Evolutionary conservation across 2,113 vertebrate genomes (phyloP).

Genomic region (Ifrita kowaldi): DNA sequence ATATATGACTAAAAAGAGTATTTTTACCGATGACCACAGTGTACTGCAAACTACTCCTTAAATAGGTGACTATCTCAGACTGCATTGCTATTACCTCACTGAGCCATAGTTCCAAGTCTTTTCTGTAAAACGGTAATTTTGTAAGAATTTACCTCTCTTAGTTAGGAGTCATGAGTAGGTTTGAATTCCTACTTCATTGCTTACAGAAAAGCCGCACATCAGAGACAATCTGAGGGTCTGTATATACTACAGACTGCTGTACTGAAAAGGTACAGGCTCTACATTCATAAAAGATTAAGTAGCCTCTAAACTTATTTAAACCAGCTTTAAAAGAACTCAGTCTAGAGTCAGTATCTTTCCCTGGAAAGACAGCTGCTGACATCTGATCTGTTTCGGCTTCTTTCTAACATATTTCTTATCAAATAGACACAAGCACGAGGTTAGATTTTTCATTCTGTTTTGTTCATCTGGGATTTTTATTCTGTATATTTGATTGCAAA

Average conservation of each 20-base stretch:
- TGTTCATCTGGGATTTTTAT: background rate
- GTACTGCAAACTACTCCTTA: background rate
- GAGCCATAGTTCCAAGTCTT: background rate
- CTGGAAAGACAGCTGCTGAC: background rate
- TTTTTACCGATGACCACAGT: background rate
- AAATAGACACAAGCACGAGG: background rate
- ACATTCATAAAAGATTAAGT: background rate
- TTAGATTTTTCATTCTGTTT: background rate
- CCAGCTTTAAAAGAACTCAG: background rate
- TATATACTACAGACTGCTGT: background rate
- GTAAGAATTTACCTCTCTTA: background rate
- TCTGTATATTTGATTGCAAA: background rate
- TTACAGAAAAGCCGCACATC: background rate
- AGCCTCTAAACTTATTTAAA: background rate
- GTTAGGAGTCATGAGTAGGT: background rate
- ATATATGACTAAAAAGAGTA: background rate
- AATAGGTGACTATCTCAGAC: background rate
- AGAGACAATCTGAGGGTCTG: background rate
- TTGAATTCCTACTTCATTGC: background rate
- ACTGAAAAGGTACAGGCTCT: background rate
- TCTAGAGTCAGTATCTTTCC: background rate
- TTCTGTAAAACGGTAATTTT: background rate
- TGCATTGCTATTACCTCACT: background rate
- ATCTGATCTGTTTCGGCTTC: background rate
- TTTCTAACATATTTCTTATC: background rate